These are phyloP conservation scores for Dastarcus helophoroides DNA, from an alignment of 2,888 invertebrate genomes.

Conservation along the genomic window DNA sequence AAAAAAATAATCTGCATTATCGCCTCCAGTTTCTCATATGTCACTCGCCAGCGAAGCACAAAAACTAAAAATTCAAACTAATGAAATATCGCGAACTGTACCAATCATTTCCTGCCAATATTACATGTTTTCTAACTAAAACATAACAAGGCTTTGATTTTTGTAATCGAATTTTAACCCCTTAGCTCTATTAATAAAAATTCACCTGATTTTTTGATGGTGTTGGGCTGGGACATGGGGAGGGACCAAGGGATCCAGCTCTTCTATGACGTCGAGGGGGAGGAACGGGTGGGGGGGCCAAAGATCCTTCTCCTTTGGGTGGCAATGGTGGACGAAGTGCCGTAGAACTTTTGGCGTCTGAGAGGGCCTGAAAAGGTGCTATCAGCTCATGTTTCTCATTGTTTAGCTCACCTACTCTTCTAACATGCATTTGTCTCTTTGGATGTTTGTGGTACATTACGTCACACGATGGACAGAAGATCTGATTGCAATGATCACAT, in stretches of 20 bases:
- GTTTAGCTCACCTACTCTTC: constrained; percentile 58
- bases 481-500: constrained; percentile 75
- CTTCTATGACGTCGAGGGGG: constrained; percentile 51
- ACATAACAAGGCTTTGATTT: background rate
- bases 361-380: background rate
- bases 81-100: background rate
- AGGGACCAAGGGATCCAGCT: constrained; percentile 41
- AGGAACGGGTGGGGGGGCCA: constrained; percentile 54
- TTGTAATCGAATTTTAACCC: too few species aligned
- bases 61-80: background rate
- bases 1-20: constrained; percentile 28
- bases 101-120: constrained; percentile 2
- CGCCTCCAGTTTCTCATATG: constrained; percentile 25
- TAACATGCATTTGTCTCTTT: constrained; percentile 67
- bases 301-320: constrained; percentile 48
- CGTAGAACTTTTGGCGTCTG: constrained; percentile 18
- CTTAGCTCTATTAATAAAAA: too few species aligned
- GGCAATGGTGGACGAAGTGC: constrained; percentile 54
- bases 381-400: too few species aligned
- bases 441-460: constrained; percentile 93
- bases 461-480: constrained; percentile 83
- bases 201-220: constrained; percentile 35
- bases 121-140: background rate
- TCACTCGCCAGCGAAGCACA: constrained; percentile 1
- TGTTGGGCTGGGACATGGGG: constrained; percentile 38